Evolutionary conservation across 2,888 invertebrate genomes (phyloP).

Genomic region (Caenorhabditis sp.): DNA sequence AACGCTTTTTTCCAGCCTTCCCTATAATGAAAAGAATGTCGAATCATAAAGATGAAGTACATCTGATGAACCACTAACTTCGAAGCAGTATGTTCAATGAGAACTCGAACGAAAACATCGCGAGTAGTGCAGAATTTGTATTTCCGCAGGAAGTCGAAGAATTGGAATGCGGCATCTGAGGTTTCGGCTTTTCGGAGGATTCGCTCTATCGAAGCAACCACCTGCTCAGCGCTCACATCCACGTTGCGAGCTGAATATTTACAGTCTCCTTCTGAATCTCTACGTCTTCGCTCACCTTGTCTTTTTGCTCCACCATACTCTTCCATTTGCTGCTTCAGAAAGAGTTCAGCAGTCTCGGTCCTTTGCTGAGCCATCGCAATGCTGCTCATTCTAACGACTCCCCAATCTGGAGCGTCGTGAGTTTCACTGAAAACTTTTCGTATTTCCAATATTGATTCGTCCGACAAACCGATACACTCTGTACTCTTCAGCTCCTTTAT

Average conservation of each 20-base stretch:
- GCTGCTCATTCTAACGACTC: constrained; percentile 61
- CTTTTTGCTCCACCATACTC: constrained; percentile 47
- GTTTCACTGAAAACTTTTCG: constrained; percentile 60
- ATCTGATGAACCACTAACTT: constrained; percentile 22
- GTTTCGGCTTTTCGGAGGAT: constrained; percentile 33
- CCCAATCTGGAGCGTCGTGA: constrained; percentile 63
- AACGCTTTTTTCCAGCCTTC: constrained; percentile 42
- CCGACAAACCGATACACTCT: constrained; percentile 36
- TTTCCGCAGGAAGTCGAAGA: constrained; percentile 53
- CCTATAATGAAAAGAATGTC: background rate
- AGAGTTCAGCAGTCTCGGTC: constrained; percentile 25
- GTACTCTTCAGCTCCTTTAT: constrained; percentile 49
- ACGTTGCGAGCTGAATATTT: constrained; percentile 51
- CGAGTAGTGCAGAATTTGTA: constrained; percentile 61
- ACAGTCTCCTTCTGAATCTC: background rate
- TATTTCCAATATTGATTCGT: background rate
- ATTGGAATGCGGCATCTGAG: constrained; percentile 26
- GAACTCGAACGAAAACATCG: constrained; percentile 48
- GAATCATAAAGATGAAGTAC: no score
- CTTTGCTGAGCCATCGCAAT: constrained; percentile 49
- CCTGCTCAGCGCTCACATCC: constrained; percentile 59
- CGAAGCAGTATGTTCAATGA: constrained; percentile 30
- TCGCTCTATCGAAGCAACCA: constrained; percentile 50
- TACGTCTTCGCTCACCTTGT: constrained; percentile 15
- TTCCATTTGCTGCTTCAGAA: constrained; percentile 56